Percentiles rank a stretch among this genome's conserved stretches.
These are phyloP conservation scores for Dolomedes plantarius DNA, from an alignment of 2,888 invertebrate genomes.

Conservation along the genomic window DNA sequence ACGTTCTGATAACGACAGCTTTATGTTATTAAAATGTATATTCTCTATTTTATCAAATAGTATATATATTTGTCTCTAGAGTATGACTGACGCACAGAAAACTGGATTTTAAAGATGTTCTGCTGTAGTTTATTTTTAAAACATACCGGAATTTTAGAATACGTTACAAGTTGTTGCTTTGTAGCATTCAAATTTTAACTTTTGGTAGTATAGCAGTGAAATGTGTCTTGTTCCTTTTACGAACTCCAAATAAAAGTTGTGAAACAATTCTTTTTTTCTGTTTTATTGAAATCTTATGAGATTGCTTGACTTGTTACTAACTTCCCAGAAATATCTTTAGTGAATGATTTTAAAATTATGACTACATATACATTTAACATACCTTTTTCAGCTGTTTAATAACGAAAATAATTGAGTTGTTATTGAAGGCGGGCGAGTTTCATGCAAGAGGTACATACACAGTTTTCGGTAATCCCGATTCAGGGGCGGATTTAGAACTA, in stretches of 20 bases:
- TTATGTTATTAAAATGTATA: too few relatives aligned
- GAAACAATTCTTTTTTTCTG: not conserved
- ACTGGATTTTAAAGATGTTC: not conserved
- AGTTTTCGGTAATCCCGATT: too few relatives aligned
- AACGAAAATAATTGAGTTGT: too few relatives aligned
- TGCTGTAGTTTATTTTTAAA: not conserved
- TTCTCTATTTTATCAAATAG: not conserved
- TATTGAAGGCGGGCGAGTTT: too few relatives aligned
- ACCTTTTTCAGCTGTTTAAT: too few relatives aligned
- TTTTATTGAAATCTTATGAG: not conserved
- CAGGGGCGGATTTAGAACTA: too few relatives aligned
- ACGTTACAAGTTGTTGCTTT: not conserved
- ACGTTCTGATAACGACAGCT: too few relatives aligned
- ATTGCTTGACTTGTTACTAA: too few relatives aligned
- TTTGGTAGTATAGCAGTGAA: not conserved
- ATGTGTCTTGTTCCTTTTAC: not conserved
- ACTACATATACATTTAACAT: too few relatives aligned
- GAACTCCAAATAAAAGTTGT: slow-evolving; percentile 1
- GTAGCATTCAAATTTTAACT: not conserved
- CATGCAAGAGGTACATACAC: too few relatives aligned
- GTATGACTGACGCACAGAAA: not conserved
- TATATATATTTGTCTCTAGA: not conserved
- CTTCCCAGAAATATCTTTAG: too few relatives aligned
- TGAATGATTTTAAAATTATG: too few relatives aligned
- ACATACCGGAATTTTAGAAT: not conserved